phyloP scores from a whole-genome alignment of 2,888 invertebrate species.

The Kryphioiulus occultus region DNA sequence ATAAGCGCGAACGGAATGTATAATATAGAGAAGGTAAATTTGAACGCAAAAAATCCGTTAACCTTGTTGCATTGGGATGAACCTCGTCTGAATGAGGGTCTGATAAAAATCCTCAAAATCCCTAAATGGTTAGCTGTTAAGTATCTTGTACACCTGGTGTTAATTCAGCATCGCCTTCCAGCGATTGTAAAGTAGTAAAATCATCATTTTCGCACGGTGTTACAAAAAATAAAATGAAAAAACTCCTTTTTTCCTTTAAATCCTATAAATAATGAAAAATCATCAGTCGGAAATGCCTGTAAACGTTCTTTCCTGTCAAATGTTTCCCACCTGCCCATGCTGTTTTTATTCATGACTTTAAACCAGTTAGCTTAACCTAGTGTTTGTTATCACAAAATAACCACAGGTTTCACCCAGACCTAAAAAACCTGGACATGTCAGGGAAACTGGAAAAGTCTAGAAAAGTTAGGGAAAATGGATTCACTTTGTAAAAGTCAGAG shows the following conservation, averaged over 20 bases:
- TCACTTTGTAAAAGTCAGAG: too few species aligned
- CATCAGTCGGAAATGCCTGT: background rate
- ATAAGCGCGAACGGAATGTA: slow-evolving; percentile 14
- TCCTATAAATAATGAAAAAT: background rate
- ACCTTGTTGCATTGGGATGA: background rate
- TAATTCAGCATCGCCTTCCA: background rate
- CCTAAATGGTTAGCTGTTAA: background rate
- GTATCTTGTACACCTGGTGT: background rate
- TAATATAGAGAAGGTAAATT: slow-evolving; percentile 15
- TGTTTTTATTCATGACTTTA: background rate
- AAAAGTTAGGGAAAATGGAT: too few species aligned
- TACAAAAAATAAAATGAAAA: background rate
- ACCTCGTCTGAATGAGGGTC: background rate
- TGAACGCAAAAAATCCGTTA: background rate
- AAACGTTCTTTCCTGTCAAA: background rate
- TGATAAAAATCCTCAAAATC: background rate
- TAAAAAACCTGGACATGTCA: too few species aligned
- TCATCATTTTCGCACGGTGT: background rate
- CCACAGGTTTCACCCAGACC: too few species aligned
- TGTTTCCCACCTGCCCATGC: background rate
- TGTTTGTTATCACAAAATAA: background rate
- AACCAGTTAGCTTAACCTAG: background rate
- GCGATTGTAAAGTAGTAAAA: background rate
- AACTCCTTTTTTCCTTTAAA: background rate
- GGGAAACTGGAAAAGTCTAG: too few species aligned